Percentiles rank a stretch among this genome's conserved stretches.
Conservation (phyloP, 2,113 vertebrate species). For the Corythornis madagascariensis region DNA sequence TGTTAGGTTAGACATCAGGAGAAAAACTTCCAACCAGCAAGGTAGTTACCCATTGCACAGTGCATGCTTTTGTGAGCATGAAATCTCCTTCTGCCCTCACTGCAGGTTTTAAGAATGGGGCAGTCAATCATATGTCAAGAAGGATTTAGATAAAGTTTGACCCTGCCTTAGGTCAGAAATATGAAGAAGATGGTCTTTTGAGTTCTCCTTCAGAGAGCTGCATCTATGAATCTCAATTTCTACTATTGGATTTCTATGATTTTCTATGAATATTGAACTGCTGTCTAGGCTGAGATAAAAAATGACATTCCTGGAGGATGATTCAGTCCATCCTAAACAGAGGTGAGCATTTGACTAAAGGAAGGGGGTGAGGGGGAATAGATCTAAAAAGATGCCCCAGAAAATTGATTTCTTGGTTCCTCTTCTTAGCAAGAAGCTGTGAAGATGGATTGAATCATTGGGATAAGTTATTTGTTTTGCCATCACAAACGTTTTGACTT, state of each 20-base stretch:
- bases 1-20: neutral
- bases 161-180: neutral
- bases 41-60: neutral
- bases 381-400: neutral
- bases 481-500: neutral
- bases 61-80: neutral
- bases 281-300: neutral
- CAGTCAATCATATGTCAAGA: conserved; percentile 11
- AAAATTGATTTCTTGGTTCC: conserved; percentile 33
- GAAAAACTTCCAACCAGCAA: neutral
- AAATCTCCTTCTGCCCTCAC: conserved; percentile 10
- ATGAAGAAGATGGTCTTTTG: neutral
- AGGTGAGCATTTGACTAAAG: neutral
- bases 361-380: neutral
- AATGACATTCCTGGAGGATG: neutral
- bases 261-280: conserved; percentile 55
- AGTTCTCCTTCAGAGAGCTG: neutral
- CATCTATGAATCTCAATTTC: neutral
- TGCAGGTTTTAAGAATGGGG: neutral
- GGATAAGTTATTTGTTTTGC: neutral
- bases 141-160: neutral
- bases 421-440: neutral
- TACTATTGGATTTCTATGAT: conserved; percentile 1
- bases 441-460: neutral
- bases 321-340: neutral